Conservation (phyloP, 2,113 vertebrate genomes). For the Oncorhynchus gorbuscha region DNA sequence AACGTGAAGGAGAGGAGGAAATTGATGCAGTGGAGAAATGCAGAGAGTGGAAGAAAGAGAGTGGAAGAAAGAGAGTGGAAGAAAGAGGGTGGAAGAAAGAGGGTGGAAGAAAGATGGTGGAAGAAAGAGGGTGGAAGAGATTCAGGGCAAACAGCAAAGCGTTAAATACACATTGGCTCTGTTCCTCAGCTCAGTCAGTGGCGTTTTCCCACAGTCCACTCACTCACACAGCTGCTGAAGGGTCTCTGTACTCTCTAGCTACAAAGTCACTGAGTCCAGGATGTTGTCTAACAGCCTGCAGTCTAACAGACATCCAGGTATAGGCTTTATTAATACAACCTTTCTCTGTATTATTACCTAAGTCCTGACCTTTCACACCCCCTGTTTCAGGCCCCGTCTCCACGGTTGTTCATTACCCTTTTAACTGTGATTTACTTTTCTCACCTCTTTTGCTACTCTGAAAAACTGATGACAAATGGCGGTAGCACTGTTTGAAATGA, state of each 20-base stretch:
- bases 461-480: not conserved
- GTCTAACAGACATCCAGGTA: not conserved
- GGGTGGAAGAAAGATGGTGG: conserved; percentile 22
- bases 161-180: conserved; percentile 9
- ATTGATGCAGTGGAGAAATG: conserved; percentile 26
- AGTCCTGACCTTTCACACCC: not conserved
- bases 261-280: not conserved
- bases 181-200: conserved; percentile 53
- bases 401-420: not conserved
- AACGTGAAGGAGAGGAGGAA: conserved; percentile 29
- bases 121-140: conserved; percentile 22
- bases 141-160: conserved; percentile 29
- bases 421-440: not conserved
- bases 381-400: not conserved
- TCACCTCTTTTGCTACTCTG: not conserved
- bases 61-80: no score
- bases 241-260: conserved; percentile 11
- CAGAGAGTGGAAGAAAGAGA: conserved; percentile 29
- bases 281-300: not conserved
- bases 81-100: conserved; percentile 24
- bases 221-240: conserved; percentile 44
- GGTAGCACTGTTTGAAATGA: conserved; percentile 15
- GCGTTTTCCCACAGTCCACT: conserved; percentile 46
- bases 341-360: not conserved
- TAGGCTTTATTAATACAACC: not conserved